Evolutionary conservation across 2,888 invertebrate genomes (phyloP), one percentile per base, ranked within the genome.

Genomic region (Eupelmus urozonus): DNA sequence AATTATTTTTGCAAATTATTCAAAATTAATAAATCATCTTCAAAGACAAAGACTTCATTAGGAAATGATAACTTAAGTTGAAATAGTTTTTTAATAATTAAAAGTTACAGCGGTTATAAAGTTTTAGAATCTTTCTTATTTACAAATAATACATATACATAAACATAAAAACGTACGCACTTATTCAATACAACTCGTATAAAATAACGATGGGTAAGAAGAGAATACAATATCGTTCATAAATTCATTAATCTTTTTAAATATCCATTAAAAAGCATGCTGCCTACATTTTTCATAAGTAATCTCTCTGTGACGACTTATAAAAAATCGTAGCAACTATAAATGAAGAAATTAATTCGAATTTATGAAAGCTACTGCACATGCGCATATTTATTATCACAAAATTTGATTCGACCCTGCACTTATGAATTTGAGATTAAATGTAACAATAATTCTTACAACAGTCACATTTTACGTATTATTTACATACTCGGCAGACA

Each of bases 161-260:
- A 53, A 59, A 45, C 13, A 45, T 16, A 60, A 40, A 45, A 59
- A 62, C 18, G 34, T 72, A 62, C 29, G 18, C 4, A 51, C n/a
- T 51, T 60, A 72, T 71, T 62, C 53, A 72, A 72, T 72, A 70
- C 13, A 70, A 70, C 49, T 62, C 62, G 49, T 72, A 40, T 40
- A 72, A 72, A 51, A 60, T 51, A 62, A 72, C 34, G 16, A 63
- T 53, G 23, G 53, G 40, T 72, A 62, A 72, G n/a, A 40, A 40
- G 34, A 18, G 16, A 53, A 72, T 62, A 34, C 45, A 34, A 34
- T 9, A 34, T 9, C 34, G 9, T 34, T 34, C 34, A 34, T 18
- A 53, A 13, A 34, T 34, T 34, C 34, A 9, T 5, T 34, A 34
- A 5, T 34, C 9, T 34, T 34, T 9, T 34, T 34, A 3, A 3